phyloP scores from a whole-genome alignment of 2,797 vertebrate species.

The Prunella strophiata region DNA sequence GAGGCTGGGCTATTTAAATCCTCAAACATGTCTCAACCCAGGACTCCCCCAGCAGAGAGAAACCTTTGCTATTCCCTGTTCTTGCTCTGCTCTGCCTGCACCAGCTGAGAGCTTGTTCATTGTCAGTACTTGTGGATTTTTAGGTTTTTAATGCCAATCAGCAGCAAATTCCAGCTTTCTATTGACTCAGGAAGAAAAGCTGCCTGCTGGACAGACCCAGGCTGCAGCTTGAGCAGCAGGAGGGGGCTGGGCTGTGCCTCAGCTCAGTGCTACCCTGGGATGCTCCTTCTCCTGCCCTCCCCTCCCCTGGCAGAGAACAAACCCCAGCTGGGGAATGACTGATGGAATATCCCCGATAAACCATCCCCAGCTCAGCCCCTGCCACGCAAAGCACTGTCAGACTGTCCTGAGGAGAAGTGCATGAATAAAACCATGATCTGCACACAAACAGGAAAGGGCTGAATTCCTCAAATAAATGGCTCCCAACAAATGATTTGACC shows the following conservation, averaged over 20 bases:
- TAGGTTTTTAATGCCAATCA: not conserved
- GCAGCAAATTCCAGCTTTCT: not conserved
- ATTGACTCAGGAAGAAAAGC: not conserved
- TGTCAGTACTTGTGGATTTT: not conserved
- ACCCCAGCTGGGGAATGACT: not conserved
- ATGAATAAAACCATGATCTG: not conserved
- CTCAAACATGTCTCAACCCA: slow-evolving; percentile 4
- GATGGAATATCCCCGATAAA: not conserved
- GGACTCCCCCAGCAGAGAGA: not conserved
- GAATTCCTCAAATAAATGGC: slow-evolving; percentile 49
- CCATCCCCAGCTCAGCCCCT: not conserved
- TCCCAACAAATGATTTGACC: slow-evolving; percentile 58
- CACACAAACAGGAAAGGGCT: slow-evolving; percentile 21
- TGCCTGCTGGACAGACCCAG: not conserved
- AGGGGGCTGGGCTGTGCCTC: not conserved
- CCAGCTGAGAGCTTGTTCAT: not conserved
- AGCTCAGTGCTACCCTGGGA: not conserved
- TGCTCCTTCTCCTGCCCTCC: not conserved
- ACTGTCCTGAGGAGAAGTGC: not conserved
- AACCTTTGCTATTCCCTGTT: not conserved
- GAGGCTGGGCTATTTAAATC: not conserved
- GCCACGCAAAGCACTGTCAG: not conserved
- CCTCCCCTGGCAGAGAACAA: not conserved
- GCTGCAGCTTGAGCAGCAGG: not conserved
- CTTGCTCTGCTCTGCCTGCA: not conserved